Evolutionary conservation across 2,113 vertebrate genomes (phyloP).

Genomic region (Solea solea): DNA sequence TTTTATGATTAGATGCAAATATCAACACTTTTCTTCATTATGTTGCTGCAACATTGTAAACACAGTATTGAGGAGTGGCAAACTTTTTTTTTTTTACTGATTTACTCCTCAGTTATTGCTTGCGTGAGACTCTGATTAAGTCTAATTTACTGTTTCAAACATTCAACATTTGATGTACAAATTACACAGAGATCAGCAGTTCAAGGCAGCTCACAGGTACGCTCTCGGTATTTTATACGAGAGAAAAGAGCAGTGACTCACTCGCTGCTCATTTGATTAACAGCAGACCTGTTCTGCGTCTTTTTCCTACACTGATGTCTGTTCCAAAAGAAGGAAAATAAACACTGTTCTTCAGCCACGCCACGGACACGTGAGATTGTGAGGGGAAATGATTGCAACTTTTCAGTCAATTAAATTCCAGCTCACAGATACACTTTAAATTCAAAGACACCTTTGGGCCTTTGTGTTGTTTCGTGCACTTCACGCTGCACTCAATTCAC

Average conservation of each 20-base stretch:
- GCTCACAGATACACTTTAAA: constrained; percentile 5
- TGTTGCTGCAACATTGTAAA: not conserved
- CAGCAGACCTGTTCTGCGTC: not conserved
- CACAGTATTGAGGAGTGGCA: too few relatives aligned
- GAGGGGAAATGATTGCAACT: constrained; percentile 18
- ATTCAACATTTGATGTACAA: too few relatives aligned
- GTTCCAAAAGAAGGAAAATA: too few relatives aligned
- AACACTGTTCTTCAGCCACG: not conserved
- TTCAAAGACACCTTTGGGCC: constrained; percentile 16
- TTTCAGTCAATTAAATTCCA: constrained; percentile 8
- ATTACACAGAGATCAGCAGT: too few relatives aligned
- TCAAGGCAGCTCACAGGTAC: too few relatives aligned
- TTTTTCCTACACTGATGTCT: too few relatives aligned
- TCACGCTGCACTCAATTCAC: constrained; percentile 19
- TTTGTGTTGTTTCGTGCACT: constrained; percentile 15
- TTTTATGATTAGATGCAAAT: not conserved
- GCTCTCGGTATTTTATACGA: too few relatives aligned
- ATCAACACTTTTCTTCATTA: not conserved
- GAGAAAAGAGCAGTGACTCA: too few relatives aligned
- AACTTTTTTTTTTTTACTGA: too few relatives aligned
- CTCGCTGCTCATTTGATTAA: not conserved
- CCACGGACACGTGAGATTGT: not conserved
- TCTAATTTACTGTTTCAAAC: too few relatives aligned
- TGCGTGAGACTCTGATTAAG: too few relatives aligned
- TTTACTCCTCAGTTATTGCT: too few relatives aligned